A percentile compares a stretch with the other conserved stretches of the same genome.
Conservation (phyloP, 2,797 vertebrate genomes). For the Alcedo atthis region DNA sequence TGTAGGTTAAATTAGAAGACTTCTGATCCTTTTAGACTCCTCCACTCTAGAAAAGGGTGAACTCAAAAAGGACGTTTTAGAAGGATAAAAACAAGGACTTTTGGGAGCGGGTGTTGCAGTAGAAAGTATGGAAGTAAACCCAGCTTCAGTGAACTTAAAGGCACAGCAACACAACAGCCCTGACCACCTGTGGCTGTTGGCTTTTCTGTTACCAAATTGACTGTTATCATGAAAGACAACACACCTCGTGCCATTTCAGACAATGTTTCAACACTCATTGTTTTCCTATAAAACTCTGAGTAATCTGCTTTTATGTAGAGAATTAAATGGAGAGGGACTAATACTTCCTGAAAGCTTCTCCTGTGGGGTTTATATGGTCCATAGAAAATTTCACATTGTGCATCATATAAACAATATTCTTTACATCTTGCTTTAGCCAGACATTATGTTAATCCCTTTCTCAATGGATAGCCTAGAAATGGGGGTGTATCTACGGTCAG, state of each 20-base stretch:
- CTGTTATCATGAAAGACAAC: conserved; percentile 27
- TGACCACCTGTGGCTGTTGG: not conserved
- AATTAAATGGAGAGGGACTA: not conserved
- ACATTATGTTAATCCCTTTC: not conserved
- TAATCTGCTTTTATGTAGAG: not conserved
- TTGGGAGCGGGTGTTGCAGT: not conserved
- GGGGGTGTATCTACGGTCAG: not conserved
- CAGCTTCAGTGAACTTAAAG: not conserved
- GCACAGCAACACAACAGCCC: not conserved
- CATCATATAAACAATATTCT: not conserved
- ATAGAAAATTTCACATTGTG: not conserved
- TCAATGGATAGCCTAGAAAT: not conserved
- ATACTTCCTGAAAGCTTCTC: not conserved
- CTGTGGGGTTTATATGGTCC: not conserved
- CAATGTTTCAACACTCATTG: not conserved
- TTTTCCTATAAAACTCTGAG: not conserved
- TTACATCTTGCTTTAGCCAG: not conserved
- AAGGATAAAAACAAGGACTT: not conserved
- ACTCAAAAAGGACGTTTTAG: not conserved
- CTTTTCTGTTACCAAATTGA: conserved; percentile 43
- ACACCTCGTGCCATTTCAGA: not conserved
- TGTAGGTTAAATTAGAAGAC: not conserved
- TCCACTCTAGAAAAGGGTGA: not conserved
- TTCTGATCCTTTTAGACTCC: not conserved
- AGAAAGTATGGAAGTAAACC: conserved; percentile 9